phyloP scores from a whole-genome alignment of 2,888 invertebrate genomes.

The Synergus itoensis region DNA sequence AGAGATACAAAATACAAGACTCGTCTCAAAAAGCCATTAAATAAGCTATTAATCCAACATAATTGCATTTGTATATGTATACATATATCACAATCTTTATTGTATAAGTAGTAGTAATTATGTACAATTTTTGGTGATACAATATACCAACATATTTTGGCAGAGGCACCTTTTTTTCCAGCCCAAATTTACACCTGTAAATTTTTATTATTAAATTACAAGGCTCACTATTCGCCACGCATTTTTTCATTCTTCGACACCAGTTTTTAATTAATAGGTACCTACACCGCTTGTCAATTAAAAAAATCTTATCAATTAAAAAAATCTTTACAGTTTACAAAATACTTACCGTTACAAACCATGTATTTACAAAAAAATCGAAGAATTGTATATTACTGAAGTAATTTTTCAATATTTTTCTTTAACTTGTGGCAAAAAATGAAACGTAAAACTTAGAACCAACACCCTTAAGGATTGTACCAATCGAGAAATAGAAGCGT shows the following conservation, averaged over 20 bases:
- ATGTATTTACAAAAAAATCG: not conserved
- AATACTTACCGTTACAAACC: not conserved
- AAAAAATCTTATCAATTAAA: not conserved
- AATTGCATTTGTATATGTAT: conserved; percentile 58
- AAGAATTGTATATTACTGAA: not conserved
- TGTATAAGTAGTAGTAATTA: conserved; percentile 66
- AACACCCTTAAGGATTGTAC: conserved; percentile 90
- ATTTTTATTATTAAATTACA: conserved; percentile 9
- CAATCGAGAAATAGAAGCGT: conserved; percentile 97
- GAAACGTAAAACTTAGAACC: too few species aligned
- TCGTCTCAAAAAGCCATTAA: not conserved
- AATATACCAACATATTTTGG: conserved; percentile 75
- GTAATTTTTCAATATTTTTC: not conserved
- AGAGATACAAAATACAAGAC: not conserved
- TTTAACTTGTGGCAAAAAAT: too few species aligned
- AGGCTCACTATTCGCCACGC: not conserved
- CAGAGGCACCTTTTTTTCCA: conserved; percentile 56
- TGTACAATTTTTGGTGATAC: conserved; percentile 73
- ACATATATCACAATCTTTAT: conserved; percentile 68
- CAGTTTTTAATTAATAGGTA: not conserved
- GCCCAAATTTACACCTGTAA: conserved; percentile 1
- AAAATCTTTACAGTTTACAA: not conserved
- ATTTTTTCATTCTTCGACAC: conserved; percentile 18
- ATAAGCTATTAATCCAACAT: conserved; percentile 15
- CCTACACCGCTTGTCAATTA: not conserved